Evolutionary conservation across 2,113 vertebrate species (phyloP), one percentile per base, ranked within the genome.

Genomic region (Romanogobio albipinnatus): DNA sequence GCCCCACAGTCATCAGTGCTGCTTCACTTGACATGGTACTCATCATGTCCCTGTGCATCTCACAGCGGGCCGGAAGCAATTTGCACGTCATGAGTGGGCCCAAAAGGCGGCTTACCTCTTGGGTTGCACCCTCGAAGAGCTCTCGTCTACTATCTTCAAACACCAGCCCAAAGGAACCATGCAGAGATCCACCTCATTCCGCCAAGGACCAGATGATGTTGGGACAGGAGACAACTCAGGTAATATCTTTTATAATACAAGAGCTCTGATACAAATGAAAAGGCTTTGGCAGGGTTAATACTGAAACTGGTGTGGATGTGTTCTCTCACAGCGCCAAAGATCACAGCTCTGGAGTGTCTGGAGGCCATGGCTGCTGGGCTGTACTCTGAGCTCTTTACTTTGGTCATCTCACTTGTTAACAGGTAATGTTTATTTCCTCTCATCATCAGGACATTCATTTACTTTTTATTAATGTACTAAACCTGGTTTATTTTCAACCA

Each of bases 51-150:
- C n/a, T 43, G 22, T 83, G 39, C 61, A 4, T 66, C 49, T 70
- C 33, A 56, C 85, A 97, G 96, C 89, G 73, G 96, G 96, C 7
- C 95, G 96, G 0, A 95, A 93, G 82, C 98, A 99, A 93, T 99
- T 99, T 94, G 97, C 97, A 1, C 96, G 96, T 19, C 98, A 99
- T 0, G 98, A 99, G 84, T 99, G 97, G 97, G 98, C 97, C 58
- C 98, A 99, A 94, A 99, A 99, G 86, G 97, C 98, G 0, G 97
- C 98, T 0, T 99, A 99, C 91, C 93, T 99, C 76, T 88, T 97
- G 90, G 96, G 96, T 90, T 98, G 92, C 90, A 96, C 93, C 76
- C 91, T 99, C 89, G 98, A 99, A 90, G 98, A 99, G 86, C 95
- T 99, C 62, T 99, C 98, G 87, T 98, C 98, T 0, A 92, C 96